Evolutionary conservation across 1,140 invertebrate genomes (phyloP).

Genomic region (Harlomillsia oculata): DNA sequence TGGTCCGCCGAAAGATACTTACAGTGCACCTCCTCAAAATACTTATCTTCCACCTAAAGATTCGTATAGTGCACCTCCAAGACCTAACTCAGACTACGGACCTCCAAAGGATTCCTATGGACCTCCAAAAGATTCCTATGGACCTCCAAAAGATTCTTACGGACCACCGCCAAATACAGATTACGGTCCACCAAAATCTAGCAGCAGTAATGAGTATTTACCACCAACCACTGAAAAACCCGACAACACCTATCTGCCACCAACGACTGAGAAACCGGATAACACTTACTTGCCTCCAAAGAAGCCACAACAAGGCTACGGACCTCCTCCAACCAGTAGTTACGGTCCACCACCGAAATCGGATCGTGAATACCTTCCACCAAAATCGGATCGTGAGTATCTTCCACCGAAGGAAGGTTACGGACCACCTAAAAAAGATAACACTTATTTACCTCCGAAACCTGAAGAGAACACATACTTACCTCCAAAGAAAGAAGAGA

Average conservation of each 20-base stretch:
- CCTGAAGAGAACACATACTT: background rate
- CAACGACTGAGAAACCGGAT: background rate
- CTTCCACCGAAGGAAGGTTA: background rate
- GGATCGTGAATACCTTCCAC: background rate
- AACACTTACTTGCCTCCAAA: constrained; percentile 15
- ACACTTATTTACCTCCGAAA: constrained; percentile 2
- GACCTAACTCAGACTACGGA: background rate
- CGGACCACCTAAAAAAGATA: background rate
- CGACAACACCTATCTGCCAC: constrained; percentile 3
- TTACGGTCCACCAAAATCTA: background rate
- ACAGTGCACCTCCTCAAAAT: background rate
- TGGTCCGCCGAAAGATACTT: too few species aligned
- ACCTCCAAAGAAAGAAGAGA: background rate
- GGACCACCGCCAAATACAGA: background rate
- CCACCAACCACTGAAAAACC: constrained; percentile 6
- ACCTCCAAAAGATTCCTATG: background rate
- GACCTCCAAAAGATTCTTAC: background rate
- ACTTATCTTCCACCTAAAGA: background rate
- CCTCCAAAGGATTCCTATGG: background rate
- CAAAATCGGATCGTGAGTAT: background rate
- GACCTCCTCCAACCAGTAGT: background rate
- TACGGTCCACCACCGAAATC: background rate
- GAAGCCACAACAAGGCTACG: background rate
- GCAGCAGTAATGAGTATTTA: constrained; percentile 3
- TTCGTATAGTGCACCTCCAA: background rate